Base-by-base conservation (phyloP, 2,888 invertebrate species). In the Orthosia incerta region DNA sequence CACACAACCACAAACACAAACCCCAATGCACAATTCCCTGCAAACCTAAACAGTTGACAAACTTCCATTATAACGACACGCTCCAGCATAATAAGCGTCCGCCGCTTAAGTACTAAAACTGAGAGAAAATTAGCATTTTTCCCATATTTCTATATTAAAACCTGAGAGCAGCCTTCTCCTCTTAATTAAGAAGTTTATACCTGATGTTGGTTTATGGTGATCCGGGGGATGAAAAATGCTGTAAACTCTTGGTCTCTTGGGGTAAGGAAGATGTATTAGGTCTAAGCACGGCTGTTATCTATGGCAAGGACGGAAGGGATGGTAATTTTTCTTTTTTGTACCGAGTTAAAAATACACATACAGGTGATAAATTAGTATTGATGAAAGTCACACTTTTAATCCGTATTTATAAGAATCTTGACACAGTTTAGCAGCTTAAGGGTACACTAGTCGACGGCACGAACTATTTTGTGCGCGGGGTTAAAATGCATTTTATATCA, bases 121-220 rank as follows among this genome's bases (percentile, higher is more conserved):
- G 57, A 12, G 53, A 3, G 4, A 55, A 63, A 74, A 63, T 67
- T 74, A 3, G 46, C 74, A 63, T 74, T 63, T 78, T 79, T 78
- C 63, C 59, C 59, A 80, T 80, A 78, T 80, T 80, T 80, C 67
- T 75, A 39, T 55, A 68, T 68, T 74, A 80, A 74, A 78, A 59
- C 45, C 80, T 60, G 59, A 78, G 75, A 80, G 77, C 51, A 50
- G 50, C 46, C 7, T 74, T 60, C 11, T 50, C 53, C 11, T 55
- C 75, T 68, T 78, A 80, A 78, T 78, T 78, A 80, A 60, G 67
- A 80, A 78, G 59, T 80, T 78, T 63, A 31, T 3, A 50, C 69
- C 81, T 75, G 76, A 53, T 79, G 64, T 18, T 73, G 61, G 59
- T 73, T 79, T 79, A 74, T 65, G 74, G 39, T 77, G 74, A 77